phyloP scores from a whole-genome alignment of 2,113 vertebrate genomes.

The Pantherophis guttatus region DNA sequence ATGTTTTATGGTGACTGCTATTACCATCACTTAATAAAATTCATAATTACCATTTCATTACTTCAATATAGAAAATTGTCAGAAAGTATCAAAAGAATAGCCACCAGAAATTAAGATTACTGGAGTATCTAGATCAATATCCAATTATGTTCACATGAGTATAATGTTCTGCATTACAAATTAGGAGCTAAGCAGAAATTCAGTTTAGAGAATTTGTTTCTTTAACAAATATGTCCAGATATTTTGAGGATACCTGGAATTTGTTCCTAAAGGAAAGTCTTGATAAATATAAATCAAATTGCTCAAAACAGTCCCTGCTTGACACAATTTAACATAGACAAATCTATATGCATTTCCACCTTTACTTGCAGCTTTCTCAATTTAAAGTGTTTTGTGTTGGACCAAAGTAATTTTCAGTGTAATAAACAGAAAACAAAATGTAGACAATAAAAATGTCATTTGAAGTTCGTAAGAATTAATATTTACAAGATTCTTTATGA shows the following conservation, averaged over 20 bases:
- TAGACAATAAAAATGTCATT: not conserved
- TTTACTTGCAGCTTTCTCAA: not conserved
- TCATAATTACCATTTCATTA: not conserved
- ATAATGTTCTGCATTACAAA: not conserved
- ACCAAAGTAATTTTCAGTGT: not conserved
- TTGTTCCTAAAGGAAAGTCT: not conserved
- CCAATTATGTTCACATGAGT: not conserved
- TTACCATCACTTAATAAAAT: not conserved
- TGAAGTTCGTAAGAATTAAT: not conserved
- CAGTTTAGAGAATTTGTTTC: not conserved
- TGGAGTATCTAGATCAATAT: not conserved
- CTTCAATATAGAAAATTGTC: not conserved
- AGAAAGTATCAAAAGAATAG: not conserved
- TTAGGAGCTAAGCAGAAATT: not conserved
- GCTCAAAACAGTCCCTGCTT: not conserved
- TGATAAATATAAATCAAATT: not conserved
- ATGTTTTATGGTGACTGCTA: not conserved
- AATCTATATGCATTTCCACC: not conserved
- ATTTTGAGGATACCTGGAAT: not conserved
- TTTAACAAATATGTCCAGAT: not conserved
- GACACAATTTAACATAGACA: not conserved
- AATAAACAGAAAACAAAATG: not conserved
- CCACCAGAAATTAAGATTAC: not conserved
- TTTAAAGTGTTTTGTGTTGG: not conserved
- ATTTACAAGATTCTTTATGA: not conserved